Evolutionary conservation across 2,888 invertebrate species (phyloP), one percentile per base, ranked within the genome.

Genomic region (Drosophila infuscata): DNA sequence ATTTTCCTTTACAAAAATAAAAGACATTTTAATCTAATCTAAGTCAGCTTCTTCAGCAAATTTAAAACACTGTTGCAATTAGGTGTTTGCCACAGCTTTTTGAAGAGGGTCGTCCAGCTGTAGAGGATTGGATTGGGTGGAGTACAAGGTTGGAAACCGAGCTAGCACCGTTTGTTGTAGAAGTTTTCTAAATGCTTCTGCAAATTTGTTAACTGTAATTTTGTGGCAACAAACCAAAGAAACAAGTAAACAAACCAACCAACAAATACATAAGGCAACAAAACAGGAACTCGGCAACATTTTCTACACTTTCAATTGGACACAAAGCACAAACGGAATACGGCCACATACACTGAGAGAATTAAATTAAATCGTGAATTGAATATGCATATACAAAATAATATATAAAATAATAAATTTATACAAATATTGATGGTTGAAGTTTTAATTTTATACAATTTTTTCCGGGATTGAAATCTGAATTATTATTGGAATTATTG

Each of bases 131-230:
- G 35, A 29, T 48, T 33, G 41, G 46, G 15, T 41, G 11, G 8
- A n/a, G 35, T 3, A 7, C 9, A 30, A 3, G 53, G 32, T 32
- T 49, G 53, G 30, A 41, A 48, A 59, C 49, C 32, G 43, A 58
- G 52, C 48, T 67, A 32, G 7, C n/a, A 46, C n/a, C 59, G 52
- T 52, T 70, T 25, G 61, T 65, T 59, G 56, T 9, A 36, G 17
- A 73, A 79, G 41, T 70, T 74, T 73, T 62, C 68, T 61, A 71
- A 81, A 73, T 82, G 68, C 68, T 67, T 61, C 56, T 70, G 70
- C 76, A 82, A 75, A 81, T 73, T 82, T 75, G 70, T 72, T 73
- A 82, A 79, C 81, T 79, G 82, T 79, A 73, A 82, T 75, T 79
- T 79, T 76, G 82, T 73, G 81, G 79, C 66, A 54, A 25, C 46